Evolutionary conservation across 1,140 invertebrate species (phyloP), one percentile per base, ranked within the genome.

Genomic region (Acromyrmex echinatior): DNA sequence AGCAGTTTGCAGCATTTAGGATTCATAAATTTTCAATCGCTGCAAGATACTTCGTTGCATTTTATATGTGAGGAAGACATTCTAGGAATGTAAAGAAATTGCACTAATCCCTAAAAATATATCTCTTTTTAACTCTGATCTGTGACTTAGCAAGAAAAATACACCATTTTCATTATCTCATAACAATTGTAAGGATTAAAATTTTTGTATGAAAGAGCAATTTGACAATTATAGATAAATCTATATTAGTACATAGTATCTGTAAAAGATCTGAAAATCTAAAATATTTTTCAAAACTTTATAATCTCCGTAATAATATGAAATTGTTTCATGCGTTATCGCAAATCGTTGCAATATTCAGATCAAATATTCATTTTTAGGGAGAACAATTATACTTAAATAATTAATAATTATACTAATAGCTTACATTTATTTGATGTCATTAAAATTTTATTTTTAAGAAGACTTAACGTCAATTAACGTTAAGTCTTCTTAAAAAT

Each of bases 81-180:
- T 74, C 60, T 77, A 76, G 86, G 88, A 90, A 85, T 87, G 88
- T 90, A 85, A 90, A 85, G 79, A 80, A 87, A 90, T 90, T 90
- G 88, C 89, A 90, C 89, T 74, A 79, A 81, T 79, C 73, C 86
- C 78, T 82, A 70, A 60, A 79, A 71, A 79, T 56, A 73, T 78
- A 56, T 81, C 14, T 62, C 21, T 45, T 53, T 70, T 56, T 28
- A 78, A 60, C 7, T 76, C 45, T 58, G 49, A 60, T 56, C 62
- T 68, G 39, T 87, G 65, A 88, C 76, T 73, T 71, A 71, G 66
- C 21, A 3, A 77, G 35, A 78, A 79, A 28, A 39, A 68, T 1
- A 60, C 2, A 6, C 39, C 12, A 39, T 58, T 39, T 25, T 35
- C 31, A 56, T 56, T 35, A 39, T 39, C 18, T 58, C n/a, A 3